Conservation (phyloP, 2,113 vertebrate genomes). For the Ophiodon elongatus region DNA sequence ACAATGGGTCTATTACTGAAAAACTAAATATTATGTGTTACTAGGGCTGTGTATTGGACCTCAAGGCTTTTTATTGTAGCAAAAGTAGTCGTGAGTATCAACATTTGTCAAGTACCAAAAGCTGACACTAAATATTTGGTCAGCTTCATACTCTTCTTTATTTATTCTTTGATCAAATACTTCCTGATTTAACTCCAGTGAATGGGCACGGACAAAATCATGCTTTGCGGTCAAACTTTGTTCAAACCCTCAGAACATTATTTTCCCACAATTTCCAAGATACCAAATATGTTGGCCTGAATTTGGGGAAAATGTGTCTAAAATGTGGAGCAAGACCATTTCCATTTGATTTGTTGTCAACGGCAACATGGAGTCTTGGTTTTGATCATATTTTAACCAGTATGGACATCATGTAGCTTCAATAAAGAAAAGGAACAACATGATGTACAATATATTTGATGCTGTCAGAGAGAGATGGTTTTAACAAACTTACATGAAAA, state of each 20-base stretch:
- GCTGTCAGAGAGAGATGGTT: not conserved
- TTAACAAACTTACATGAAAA: not conserved
- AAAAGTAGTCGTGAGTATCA: not conserved
- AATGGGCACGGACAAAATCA: not conserved
- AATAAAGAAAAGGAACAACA: not conserved
- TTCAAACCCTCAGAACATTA: not conserved
- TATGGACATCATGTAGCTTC: not conserved
- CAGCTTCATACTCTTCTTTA: not conserved
- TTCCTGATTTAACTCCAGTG: not conserved
- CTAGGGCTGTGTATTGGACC: not conserved
- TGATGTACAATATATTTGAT: not conserved
- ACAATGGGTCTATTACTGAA: not conserved
- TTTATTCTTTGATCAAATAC: not conserved
- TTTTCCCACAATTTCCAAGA: not conserved
- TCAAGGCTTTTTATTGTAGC: not conserved
- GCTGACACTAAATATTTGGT: not conserved
- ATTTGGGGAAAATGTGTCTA: not conserved
- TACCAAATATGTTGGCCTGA: not conserved
- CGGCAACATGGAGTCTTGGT: not conserved
- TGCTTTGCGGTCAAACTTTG: not conserved
- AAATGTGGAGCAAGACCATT: not conserved
- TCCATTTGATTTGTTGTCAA: not conserved
- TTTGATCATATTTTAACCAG: not conserved
- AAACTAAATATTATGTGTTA: constrained; percentile 10
- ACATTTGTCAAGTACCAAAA: not conserved